Evolutionary conservation across 1,140 invertebrate species (phyloP).

Genomic region (Drosophila santomea): DNA sequence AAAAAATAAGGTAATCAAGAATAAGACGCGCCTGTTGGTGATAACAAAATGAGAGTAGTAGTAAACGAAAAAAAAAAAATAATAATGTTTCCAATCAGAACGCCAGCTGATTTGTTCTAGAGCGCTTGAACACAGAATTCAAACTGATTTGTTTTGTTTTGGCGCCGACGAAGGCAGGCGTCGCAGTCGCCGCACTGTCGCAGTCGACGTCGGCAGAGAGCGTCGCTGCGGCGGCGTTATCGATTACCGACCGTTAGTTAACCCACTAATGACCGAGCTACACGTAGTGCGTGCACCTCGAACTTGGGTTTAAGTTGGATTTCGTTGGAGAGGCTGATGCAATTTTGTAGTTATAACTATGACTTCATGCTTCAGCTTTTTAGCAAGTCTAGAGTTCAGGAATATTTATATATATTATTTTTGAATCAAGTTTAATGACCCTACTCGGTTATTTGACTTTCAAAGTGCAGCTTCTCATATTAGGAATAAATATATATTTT

Average conservation of each 20-base stretch:
- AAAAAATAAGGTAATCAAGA: neutral
- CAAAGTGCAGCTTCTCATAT: no score
- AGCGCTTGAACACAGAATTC: conserved; percentile 78
- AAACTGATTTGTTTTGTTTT: conserved; percentile 76
- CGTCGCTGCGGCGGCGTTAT: conserved; percentile 11
- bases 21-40: conserved; percentile 1
- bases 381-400: no score
- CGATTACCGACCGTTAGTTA: conserved; percentile 34
- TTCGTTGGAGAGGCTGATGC: neutral
- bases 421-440: neutral
- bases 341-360: neutral
- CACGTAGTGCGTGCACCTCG: conserved; percentile 1
- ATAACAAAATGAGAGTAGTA: conserved; percentile 1
- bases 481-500: no score
- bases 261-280: conserved; percentile 18
- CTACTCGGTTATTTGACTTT: neutral
- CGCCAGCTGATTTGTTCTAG: conserved; percentile 59
- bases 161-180: conserved; percentile 37
- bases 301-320: neutral
- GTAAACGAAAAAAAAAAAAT: conserved; percentile 6
- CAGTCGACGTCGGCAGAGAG: neutral
- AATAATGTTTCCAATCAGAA: neutral
- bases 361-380: neutral
- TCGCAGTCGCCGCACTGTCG: conserved; percentile 2
- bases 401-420: neutral